Evolutionary conservation across 2,888 invertebrate genomes (phyloP).

Genomic region (Leucophenga maculata): DNA sequence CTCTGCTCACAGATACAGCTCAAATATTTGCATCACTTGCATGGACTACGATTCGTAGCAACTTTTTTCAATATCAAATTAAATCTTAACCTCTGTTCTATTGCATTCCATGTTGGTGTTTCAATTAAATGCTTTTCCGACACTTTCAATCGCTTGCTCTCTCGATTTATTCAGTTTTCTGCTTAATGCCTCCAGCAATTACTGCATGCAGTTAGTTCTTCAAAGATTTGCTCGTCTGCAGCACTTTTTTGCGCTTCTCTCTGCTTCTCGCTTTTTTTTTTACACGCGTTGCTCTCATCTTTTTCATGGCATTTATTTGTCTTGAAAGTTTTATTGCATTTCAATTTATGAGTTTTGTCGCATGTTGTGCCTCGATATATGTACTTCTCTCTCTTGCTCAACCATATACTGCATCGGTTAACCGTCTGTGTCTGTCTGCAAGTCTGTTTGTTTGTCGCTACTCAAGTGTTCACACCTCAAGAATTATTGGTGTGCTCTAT

Average conservation of each 20-base stretch:
- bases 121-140: no score
- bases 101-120: no score
- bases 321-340: conserved; percentile 70
- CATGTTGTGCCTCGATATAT: conserved; percentile 34
- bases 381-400: conserved; percentile 24
- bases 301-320: conserved; percentile 63
- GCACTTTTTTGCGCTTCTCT: not conserved
- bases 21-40: no score
- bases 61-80: no score
- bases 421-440: conserved; percentile 30
- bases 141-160: no score
- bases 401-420: conserved; percentile 15
- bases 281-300: not conserved
- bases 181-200: no score
- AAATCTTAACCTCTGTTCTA: no score
- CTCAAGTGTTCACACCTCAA: conserved; percentile 14
- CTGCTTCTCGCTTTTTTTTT: no score
- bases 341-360: conserved; percentile 63
- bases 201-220: no score
- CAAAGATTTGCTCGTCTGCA: not conserved
- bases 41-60: no score
- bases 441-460: conserved; percentile 14
- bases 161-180: no score
- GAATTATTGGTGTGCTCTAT: not conserved
- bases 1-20: no score